Conservation (phyloP, 2,797 vertebrate genomes). For the Poecilia wingei region DNA sequence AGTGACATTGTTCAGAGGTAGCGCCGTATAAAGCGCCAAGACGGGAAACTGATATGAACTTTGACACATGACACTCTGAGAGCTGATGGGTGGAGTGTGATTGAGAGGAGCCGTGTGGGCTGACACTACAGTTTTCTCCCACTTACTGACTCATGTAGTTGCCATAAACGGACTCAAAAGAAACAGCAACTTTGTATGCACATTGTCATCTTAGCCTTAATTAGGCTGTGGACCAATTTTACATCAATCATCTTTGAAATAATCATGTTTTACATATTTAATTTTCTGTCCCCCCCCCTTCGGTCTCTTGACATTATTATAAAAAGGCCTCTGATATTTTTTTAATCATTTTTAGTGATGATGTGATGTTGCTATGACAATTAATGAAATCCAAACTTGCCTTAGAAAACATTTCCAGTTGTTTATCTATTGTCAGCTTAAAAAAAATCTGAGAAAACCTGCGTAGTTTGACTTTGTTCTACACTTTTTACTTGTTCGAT, state of each 20-base stretch:
- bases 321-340: constrained; percentile 36
- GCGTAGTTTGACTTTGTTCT: constrained; percentile 20
- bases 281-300: constrained; percentile 11
- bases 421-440: constrained; percentile 22
- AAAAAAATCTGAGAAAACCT: constrained; percentile 19
- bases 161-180: constrained; percentile 56
- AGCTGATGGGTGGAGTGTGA: constrained; percentile 29
- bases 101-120: constrained; percentile 28
- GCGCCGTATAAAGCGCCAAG: constrained; percentile 64
- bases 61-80: constrained; percentile 24
- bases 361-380: constrained; percentile 44
- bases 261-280: constrained; percentile 50
- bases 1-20: constrained; percentile 99
- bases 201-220: constrained; percentile 49
- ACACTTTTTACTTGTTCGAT: constrained; percentile 3
- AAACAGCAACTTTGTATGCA: constrained; percentile 57
- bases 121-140: constrained; percentile 36
- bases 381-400: constrained; percentile 47
- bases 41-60: constrained; percentile 39
- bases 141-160: constrained; percentile 65
- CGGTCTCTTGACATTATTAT: constrained; percentile 30
- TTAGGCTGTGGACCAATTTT: constrained; percentile 50
- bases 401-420: constrained; percentile 44
- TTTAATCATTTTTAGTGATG: constrained; percentile 23
- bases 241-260: constrained; percentile 62